Conservation (phyloP, 2,888 invertebrate species). For the Spilarctia lutea region DNA sequence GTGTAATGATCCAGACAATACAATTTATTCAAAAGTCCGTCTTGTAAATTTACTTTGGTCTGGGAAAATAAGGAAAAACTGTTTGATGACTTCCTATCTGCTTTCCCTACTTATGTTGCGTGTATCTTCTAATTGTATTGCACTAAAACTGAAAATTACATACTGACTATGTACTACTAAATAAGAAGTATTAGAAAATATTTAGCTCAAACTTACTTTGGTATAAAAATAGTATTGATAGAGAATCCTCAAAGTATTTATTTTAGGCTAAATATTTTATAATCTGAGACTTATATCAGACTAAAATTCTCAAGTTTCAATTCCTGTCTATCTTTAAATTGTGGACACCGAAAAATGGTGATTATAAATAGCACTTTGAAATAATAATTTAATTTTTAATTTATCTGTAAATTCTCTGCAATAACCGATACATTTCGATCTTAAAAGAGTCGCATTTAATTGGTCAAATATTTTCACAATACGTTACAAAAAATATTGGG, state of each 20-base stretch:
- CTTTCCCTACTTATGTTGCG: not conserved
- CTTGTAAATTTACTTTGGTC: constrained; percentile 3
- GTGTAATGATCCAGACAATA: constrained; percentile 32
- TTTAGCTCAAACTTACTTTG: not conserved
- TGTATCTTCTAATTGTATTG: not conserved
- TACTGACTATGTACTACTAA: not conserved
- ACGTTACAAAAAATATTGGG: too few species aligned
- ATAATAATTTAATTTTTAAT: too few species aligned
- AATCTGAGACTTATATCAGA: not conserved
- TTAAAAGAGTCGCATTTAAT: not conserved
- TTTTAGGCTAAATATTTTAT: not conserved
- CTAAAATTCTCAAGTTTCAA: not conserved
- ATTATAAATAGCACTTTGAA: not conserved
- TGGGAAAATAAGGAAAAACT: constrained; percentile 15
- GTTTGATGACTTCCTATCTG: not conserved
- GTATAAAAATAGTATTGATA: not conserved
- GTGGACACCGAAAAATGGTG: too few species aligned
- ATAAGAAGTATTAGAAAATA: not conserved
- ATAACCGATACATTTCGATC: not conserved
- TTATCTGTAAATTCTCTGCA: too few species aligned
- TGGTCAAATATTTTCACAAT: too few species aligned
- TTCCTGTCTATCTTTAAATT: too few species aligned
- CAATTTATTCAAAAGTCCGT: constrained; percentile 17
- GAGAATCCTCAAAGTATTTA: not conserved
- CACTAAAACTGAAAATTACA: not conserved